Evolutionary conservation across 2,888 invertebrate genomes (phyloP).

Genomic region (Seira sanloemensis): DNA sequence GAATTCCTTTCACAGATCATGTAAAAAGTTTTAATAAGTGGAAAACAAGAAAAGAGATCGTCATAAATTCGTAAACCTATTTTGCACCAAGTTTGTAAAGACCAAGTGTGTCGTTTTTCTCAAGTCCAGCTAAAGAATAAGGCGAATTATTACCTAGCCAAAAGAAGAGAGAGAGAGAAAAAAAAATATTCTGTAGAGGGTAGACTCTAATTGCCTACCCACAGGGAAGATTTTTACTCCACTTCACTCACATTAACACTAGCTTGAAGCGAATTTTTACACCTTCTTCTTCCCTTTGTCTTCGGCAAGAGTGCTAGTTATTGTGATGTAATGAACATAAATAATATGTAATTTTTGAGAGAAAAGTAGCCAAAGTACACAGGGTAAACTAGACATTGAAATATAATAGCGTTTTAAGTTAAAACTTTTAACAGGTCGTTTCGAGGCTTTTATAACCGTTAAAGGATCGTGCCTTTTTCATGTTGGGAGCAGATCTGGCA

Average conservation of each 20-base stretch:
- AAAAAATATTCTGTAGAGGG: constrained; percentile 26
- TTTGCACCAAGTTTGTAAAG: constrained; percentile 18
- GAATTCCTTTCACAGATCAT: neutral
- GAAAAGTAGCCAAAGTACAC: constrained; percentile 7
- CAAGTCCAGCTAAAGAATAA: neutral
- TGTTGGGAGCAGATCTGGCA: constrained; percentile 36
- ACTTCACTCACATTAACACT: constrained; percentile 55
- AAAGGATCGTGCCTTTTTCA: constrained; percentile 49
- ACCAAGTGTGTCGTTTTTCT: neutral
- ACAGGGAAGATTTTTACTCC: constrained; percentile 39
- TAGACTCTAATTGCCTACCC: constrained; percentile 58
- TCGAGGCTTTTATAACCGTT: constrained; percentile 32
- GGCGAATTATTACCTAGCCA: neutral
- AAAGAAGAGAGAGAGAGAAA: neutral
- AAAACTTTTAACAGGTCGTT: constrained; percentile 16
- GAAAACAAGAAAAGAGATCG: constrained; percentile 31
- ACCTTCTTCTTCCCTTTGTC: constrained; percentile 52
- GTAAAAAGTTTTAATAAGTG: constrained; percentile 20
- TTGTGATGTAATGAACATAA: constrained; percentile 18
- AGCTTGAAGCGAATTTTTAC: constrained; percentile 57
- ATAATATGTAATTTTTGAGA: constrained; percentile 12
- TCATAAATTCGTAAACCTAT: constrained; percentile 50
- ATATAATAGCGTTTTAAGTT: constrained; percentile 13
- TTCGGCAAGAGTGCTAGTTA: constrained; percentile 26
- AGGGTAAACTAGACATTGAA: constrained; percentile 8